Conservation (phyloP, 2,888 invertebrate genomes). For the Ariolimax columbianus region DNA sequence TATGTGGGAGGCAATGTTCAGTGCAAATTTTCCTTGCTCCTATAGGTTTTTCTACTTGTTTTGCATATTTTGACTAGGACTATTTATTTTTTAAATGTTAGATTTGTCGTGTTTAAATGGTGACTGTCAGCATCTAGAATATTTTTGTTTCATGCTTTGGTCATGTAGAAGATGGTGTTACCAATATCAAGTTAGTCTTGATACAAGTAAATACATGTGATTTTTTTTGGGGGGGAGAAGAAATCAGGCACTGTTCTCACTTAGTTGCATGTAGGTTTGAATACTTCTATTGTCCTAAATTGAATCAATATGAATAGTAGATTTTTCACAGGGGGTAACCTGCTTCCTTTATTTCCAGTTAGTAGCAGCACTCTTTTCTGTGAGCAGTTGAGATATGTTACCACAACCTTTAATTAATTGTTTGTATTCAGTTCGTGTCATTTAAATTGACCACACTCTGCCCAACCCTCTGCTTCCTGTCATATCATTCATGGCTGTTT, state of each 20-base stretch:
- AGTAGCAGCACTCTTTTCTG: neutral
- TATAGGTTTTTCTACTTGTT: neutral
- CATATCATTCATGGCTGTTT: conserved; percentile 16
- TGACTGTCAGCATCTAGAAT: neutral
- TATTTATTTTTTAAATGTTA: neutral
- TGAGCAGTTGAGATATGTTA: neutral
- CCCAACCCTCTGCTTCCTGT: neutral
- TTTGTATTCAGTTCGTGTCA: neutral
- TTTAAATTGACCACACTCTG: neutral
- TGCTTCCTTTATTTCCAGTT: neutral
- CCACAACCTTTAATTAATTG: neutral
- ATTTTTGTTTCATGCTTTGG: neutral
- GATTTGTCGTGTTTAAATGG: neutral
- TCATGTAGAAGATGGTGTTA: neutral
- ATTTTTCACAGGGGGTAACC: neutral
- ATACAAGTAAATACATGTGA: neutral
- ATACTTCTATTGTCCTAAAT: neutral
- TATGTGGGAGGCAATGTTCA: neutral
- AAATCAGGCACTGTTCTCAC: neutral
- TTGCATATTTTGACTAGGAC: neutral
- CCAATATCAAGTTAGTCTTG: neutral
- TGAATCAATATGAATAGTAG: neutral
- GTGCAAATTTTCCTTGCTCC: neutral
- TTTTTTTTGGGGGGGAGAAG: neutral
- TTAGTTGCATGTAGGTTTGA: neutral